Evolutionary conservation across 2,113 vertebrate species (phyloP).

Genomic region (Charadrius vociferus): DNA sequence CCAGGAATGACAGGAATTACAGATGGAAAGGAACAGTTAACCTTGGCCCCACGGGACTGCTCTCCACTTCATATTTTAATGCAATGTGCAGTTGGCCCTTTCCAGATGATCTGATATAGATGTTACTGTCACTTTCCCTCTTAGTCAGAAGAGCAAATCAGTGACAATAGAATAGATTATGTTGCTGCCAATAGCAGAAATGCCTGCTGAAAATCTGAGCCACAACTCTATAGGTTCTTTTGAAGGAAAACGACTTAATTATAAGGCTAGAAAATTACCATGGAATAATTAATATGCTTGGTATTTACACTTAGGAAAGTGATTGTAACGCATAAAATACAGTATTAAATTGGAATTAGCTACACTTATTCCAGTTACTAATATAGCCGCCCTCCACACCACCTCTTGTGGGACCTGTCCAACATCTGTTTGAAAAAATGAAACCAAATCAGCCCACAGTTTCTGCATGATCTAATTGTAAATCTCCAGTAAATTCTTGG

Average conservation of each 20-base stretch:
- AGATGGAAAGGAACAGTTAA: conserved; percentile 21
- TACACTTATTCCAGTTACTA: conserved; percentile 48
- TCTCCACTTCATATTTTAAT: conserved; percentile 44
- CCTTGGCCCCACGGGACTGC: not conserved
- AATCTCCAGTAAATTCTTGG: conserved; percentile 58
- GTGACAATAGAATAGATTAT: conserved; percentile 15
- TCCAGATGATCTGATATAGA: conserved; percentile 57
- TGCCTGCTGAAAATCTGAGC: conserved; percentile 31
- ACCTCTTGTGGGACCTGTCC: conserved; percentile 53
- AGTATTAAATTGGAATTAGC: conserved; percentile 63
- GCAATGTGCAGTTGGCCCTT: conserved; percentile 33
- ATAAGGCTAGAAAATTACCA: conserved; percentile 43
- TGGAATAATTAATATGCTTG: conserved; percentile 58
- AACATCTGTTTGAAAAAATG: conserved; percentile 67
- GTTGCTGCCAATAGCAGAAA: conserved; percentile 32
- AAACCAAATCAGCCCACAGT: conserved; percentile 46
- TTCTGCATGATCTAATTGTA: conserved; percentile 58
- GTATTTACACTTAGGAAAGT: conserved; percentile 57
- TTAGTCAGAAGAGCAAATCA: conserved; percentile 34
- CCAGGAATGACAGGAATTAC: conserved; percentile 34
- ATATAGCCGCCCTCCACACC: not conserved
- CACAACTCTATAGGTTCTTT: conserved; percentile 19
- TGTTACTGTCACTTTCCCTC: conserved; percentile 45
- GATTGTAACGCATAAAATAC: conserved; percentile 36
- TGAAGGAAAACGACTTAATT: conserved; percentile 43